Evolutionary conservation across 1,140 invertebrate genomes (phyloP), one percentile per base, ranked within the genome.

Genomic region (Ectropis grisescens): DNA sequence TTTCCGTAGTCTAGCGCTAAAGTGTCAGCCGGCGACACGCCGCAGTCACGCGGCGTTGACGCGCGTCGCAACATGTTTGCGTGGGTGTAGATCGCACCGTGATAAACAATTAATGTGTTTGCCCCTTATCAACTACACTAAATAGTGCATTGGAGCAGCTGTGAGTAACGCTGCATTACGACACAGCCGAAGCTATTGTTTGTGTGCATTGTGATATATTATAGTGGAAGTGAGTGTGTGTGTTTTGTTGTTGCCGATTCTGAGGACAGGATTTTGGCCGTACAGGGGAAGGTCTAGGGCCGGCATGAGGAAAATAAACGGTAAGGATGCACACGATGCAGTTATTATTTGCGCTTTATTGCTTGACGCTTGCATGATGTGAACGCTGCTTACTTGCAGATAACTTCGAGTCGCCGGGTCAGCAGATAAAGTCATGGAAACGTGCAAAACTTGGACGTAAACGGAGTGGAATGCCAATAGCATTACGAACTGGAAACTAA

Each of bases 281-380:
- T 59, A 61, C 58, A 54, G 45, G 61, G n/a, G 52, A 64, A 71
- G 65, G 61, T 69, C 62, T 71, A 64, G 60, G 50, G 42, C 56
- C 61, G 62, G 49, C 57, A 80, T 80, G 75, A 69, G 75, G 60
- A 80, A 80, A 80, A 78, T 75, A 67, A 80, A 80, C 54, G 75
- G 75, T 76, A 56, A 60, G 71, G 39, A 8, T 29, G 32, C 16
- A n/a, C 16, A 3, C 16, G 3, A 4, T 19, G 16, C 16, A 19
- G 16, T 4, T 19, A n/a, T 19, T 8, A 19, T 3, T 19, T 8
- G 16, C 16, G 16, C 16, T 19, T 19, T n/a, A n/a, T n/a, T 19
- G 16, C 16, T 4, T 19, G 16, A 4, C 16, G 16, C 16, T 19
- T 19, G 16, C 8, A 8, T 19, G 3, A 8, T 8, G 16, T 19